These are phyloP conservation scores for Drosophila macrothrix DNA, from an alignment of 2,888 invertebrate genomes.

Conservation along the genomic window DNA sequence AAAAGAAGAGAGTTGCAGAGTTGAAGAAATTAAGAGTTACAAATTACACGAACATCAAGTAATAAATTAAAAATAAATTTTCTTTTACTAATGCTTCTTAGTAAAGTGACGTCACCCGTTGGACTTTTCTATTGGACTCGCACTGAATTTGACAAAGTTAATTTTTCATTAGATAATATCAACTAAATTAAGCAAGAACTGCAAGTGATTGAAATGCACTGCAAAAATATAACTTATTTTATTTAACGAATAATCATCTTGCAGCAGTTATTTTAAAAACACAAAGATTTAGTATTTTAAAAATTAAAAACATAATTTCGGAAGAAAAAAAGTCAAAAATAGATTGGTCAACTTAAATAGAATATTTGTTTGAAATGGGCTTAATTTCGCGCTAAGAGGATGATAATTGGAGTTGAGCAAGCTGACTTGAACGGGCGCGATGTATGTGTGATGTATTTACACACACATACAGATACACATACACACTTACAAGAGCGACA, in stretches of 20 bases:
- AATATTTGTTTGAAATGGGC: neutral
- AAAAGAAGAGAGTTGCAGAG: neutral
- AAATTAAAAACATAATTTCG: neutral
- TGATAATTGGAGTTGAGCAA: neutral
- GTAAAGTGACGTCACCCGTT: neutral
- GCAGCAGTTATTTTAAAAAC: neutral
- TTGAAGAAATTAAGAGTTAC: neutral
- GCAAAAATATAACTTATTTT: neutral
- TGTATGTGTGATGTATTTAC: conserved; percentile 6
- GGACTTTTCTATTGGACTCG: neutral
- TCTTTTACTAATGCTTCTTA: neutral
- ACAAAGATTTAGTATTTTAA: neutral
- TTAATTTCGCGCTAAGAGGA: neutral
- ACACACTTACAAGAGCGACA: conserved; percentile 33
- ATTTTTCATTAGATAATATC: neutral
- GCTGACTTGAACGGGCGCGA: neutral
- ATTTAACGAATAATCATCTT: neutral
- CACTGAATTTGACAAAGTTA: too few relatives aligned
- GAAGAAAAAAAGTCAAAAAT: neutral
- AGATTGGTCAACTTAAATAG: neutral
- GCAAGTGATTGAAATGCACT: neutral
- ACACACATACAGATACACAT: neutral
- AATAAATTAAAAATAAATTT: neutral
- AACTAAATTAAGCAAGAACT: neutral
- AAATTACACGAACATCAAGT: neutral